These are phyloP conservation scores for Phrynocephalus forsythii DNA, from an alignment of 2,797 vertebrate genomes.

Conservation along the genomic window DNA sequence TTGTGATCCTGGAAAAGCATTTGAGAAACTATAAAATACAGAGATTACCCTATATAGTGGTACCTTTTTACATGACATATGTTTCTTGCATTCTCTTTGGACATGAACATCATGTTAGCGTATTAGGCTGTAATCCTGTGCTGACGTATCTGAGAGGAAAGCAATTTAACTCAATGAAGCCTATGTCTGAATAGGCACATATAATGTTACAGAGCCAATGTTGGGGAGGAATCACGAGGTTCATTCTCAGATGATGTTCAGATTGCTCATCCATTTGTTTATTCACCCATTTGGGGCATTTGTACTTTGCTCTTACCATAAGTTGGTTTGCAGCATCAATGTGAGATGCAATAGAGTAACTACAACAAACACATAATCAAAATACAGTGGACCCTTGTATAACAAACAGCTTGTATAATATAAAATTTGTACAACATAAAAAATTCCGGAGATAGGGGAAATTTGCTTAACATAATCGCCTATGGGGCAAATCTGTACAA, in stretches of 20 bases:
- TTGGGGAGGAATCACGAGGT: neutral
- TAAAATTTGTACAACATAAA: too few relatives aligned
- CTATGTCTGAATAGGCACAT: neutral
- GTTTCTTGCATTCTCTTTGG: slow-evolving; percentile 27
- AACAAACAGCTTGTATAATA: too few relatives aligned
- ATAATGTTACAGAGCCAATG: neutral
- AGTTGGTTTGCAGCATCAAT: neutral
- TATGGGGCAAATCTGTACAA: too few relatives aligned
- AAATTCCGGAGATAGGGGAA: too few relatives aligned
- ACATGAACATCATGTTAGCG: slow-evolving; percentile 41
- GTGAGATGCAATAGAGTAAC: neutral
- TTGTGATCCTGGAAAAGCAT: slow-evolving; percentile 64
- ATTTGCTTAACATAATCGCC: too few relatives aligned
- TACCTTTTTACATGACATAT: slow-evolving; percentile 46
- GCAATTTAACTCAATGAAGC: neutral
- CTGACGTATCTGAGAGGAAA: neutral
- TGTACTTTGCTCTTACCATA: neutral
- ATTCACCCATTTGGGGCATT: slow-evolving; percentile 9
- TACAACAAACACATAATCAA: neutral
- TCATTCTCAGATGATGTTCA: neutral
- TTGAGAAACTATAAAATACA: slow-evolving; percentile 56
- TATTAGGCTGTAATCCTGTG: neutral
- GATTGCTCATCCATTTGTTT: neutral
- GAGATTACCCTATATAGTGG: slow-evolving; percentile 42
- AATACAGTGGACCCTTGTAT: too few relatives aligned